Evolutionary conservation across 2,888 invertebrate species (phyloP).

Genomic region (Caenorhabditis doughertyi): DNA sequence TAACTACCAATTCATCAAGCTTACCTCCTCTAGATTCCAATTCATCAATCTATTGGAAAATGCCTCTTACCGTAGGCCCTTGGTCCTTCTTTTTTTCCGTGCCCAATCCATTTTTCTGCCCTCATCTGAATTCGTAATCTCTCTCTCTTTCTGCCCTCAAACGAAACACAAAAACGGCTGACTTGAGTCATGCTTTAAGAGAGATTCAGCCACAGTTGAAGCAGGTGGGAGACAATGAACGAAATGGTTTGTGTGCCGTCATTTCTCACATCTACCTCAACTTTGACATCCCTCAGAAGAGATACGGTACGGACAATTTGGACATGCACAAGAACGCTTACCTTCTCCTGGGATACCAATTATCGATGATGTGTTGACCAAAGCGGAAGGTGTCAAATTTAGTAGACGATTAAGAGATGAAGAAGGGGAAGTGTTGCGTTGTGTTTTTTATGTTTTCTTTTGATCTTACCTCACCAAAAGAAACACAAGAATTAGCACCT

Average conservation of each 20-base stretch:
- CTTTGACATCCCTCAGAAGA: conserved; percentile 35
- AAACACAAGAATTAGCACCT: conserved; percentile 12
- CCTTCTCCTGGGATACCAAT: conserved; percentile 23
- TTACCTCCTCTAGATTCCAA: too few species aligned
- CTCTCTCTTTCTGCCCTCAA: neutral
- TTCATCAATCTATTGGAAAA: too few species aligned
- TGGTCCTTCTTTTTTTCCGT: neutral
- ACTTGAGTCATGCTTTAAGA: neutral
- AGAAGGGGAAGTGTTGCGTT: conserved; percentile 23
- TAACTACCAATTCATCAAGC: too few species aligned
- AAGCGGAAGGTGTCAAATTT: conserved; percentile 59
- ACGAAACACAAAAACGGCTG: neutral
- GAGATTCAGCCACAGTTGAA: conserved; percentile 22
- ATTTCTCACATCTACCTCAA: conserved; percentile 62
- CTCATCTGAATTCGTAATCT: neutral
- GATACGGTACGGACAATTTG: neutral
- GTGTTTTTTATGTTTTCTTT: neutral
- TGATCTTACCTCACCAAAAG: conserved; percentile 5
- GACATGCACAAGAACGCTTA: conserved; percentile 19
- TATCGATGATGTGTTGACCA: neutral
- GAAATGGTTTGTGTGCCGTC: conserved; percentile 13
- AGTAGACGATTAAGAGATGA: conserved; percentile 41
- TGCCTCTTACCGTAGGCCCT: neutral
- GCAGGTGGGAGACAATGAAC: conserved; percentile 51
- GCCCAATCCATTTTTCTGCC: neutral